phyloP scores from a whole-genome alignment of 2,888 invertebrate species.

The Charanyca ferruginea region DNA sequence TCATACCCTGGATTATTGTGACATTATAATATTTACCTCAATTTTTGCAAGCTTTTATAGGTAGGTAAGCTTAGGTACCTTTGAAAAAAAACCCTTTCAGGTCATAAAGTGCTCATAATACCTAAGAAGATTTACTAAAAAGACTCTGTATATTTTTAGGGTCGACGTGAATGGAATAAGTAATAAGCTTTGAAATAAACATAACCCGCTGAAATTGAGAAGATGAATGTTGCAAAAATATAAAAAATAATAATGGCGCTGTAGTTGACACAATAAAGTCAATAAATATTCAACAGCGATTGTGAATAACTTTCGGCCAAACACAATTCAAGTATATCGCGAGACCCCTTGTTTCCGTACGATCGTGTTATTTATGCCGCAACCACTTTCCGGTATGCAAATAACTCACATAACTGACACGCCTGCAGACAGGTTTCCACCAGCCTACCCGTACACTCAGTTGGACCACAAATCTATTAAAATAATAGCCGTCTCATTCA shows the following conservation, averaged over 20 bases:
- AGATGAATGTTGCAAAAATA: neutral
- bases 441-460: conserved; percentile 43
- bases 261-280: conserved; percentile 7
- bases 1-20: conserved; percentile 29
- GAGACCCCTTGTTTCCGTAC: conserved; percentile 43
- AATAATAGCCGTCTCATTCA: conserved; percentile 66
- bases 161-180: conserved; percentile 18
- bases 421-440: conserved; percentile 56
- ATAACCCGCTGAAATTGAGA: conserved; percentile 22
- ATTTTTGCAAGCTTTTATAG: conserved; percentile 36
- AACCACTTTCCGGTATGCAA: conserved; percentile 61
- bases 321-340: conserved; percentile 51
- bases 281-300: conserved; percentile 37
- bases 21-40: conserved; percentile 39
- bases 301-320: conserved; percentile 30
- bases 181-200: conserved; percentile 29
- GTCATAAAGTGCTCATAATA: conserved; percentile 21
- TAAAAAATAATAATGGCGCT: conserved; percentile 2
- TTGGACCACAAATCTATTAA: conserved; percentile 66
- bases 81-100: conserved; percentile 29
- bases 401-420: conserved; percentile 55
- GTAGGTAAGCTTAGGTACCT: conserved; percentile 3
- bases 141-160: conserved; percentile 11
- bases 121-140: conserved; percentile 33
- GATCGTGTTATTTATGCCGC: conserved; percentile 49